Evolutionary conservation across 23 tunicate species (phyloP).

Genomic region (Clavelina lepadiformis): DNA sequence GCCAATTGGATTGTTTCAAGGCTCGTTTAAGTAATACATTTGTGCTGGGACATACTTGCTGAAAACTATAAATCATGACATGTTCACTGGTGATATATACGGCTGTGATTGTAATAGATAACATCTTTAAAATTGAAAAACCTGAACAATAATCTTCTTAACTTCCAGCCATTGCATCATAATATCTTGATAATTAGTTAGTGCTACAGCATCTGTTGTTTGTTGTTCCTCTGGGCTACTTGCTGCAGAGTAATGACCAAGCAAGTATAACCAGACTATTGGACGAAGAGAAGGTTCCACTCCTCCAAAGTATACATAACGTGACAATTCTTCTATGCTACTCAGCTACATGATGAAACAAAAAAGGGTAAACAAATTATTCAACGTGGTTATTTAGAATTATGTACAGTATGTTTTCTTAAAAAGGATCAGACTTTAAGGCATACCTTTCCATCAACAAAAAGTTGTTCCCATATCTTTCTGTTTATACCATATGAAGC

Average conservation of each 20-base stretch:
- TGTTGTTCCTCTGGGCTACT: slow-evolving; percentile 26
- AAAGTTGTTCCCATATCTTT: slow-evolving; percentile 33
- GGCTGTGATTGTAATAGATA: no score
- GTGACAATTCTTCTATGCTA: slow-evolving; percentile 29
- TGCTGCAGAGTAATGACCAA: slow-evolving; percentile 55
- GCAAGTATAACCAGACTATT: slow-evolving; percentile 64
- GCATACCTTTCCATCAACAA: slow-evolving; percentile 48
- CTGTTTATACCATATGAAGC: slow-evolving; percentile 39
- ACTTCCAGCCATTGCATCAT: slow-evolving; percentile 36
- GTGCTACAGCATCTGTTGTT: slow-evolving; percentile 17
- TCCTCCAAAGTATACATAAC: slow-evolving; percentile 71
- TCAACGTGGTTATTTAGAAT: not conserved
- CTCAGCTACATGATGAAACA: slow-evolving; percentile 18
- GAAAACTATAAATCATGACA: not conserved
- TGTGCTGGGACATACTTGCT: not conserved
- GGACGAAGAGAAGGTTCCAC: slow-evolving; percentile 40
- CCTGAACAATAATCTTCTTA: slow-evolving; percentile 42
- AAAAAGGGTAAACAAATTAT: not conserved
- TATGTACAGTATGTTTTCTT: not conserved
- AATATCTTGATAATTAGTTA: slow-evolving; percentile 6
- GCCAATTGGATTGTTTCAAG: no score
- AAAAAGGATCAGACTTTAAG: not conserved
- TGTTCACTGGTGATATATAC: not conserved
- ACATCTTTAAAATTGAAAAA: no score
- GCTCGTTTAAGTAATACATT: no score